Conservation (phyloP, 2,113 vertebrate species). For the Mesocricetus auratus region DNA sequence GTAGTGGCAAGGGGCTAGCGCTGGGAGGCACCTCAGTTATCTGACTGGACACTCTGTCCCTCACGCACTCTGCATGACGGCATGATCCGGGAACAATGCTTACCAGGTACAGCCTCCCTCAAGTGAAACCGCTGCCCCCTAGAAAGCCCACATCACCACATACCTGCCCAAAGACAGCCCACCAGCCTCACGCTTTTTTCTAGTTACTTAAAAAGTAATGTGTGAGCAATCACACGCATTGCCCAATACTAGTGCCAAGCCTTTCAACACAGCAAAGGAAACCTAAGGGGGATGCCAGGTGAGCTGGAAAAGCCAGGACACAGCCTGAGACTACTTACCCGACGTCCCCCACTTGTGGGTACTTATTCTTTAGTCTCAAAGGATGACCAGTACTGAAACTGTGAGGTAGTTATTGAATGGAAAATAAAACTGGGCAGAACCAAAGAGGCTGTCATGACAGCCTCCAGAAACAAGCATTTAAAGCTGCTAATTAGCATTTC, state of each 20-base stretch:
- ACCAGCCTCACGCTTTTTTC: background rate
- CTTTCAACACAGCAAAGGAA: background rate
- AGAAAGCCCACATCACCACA: background rate
- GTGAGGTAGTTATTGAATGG: background rate
- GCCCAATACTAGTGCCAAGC: background rate
- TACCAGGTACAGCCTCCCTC: background rate
- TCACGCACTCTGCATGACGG: background rate
- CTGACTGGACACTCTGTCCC: background rate
- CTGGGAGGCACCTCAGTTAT: background rate
- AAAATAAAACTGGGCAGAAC: background rate
- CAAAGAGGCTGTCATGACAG: background rate
- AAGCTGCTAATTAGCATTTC: background rate
- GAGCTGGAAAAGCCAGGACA: background rate
- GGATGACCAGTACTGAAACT: background rate
- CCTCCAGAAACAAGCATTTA: slow-evolving; percentile 11
- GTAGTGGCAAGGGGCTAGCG: background rate
- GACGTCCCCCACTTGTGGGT: background rate
- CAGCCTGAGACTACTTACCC: background rate
- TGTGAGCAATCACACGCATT: background rate
- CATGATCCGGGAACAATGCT: background rate
- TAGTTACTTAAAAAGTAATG: background rate
- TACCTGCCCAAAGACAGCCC: background rate
- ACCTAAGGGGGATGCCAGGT: background rate
- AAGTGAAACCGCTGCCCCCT: background rate
- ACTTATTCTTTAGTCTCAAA: background rate